Evolutionary conservation across 2,888 invertebrate species (phyloP), one percentile per base, ranked within the genome.

Genomic region (Emmelina monodactyla): DNA sequence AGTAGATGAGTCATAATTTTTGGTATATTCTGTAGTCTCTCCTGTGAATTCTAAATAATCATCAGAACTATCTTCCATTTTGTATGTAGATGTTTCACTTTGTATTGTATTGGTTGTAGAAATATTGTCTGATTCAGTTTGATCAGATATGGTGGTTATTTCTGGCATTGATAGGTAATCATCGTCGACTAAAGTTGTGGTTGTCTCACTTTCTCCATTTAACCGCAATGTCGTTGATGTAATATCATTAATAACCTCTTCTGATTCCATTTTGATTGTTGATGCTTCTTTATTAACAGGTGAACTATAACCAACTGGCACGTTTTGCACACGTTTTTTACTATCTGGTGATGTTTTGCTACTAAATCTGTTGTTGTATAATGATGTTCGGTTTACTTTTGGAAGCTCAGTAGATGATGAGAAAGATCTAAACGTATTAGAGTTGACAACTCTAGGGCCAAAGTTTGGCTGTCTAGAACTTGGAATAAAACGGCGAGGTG

Each of bases 391-490:
- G 31, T 75, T 78, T 55, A 62, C 65, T 47, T 51, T 67, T 2
- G 78, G 73, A 32, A 73, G 35, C 46, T 71, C 70, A 13, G 78
- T 79, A 3, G 78, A 76, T 2, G 63, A 52, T 7, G 72, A 62
- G n/a, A 75, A 62, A 31, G 75, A 59, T 53, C 75, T 68, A 42
- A 73, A 72, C n/a, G 71, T 69, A 42, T 75, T 69, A 16, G 79
- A 69, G 46, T 75, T 75, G 2, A 79, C 48, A 9, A 64, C 43
- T 46, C 59, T 62, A 2, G 78, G 72, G 45, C 47, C 71, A 36
- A 70, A 75, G 14, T 57, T 49, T 1, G 69, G 64, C 50, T 54
- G 64, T 37, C 51, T 67, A n/a, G 75, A 65, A 3, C 66, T 59
- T 0, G 55, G 49, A 15, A 53, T 51, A 33, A 60, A 59, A 37